phyloP scores from a whole-genome alignment of 2,797 vertebrate species.

The Selene dorsalis region DNA sequence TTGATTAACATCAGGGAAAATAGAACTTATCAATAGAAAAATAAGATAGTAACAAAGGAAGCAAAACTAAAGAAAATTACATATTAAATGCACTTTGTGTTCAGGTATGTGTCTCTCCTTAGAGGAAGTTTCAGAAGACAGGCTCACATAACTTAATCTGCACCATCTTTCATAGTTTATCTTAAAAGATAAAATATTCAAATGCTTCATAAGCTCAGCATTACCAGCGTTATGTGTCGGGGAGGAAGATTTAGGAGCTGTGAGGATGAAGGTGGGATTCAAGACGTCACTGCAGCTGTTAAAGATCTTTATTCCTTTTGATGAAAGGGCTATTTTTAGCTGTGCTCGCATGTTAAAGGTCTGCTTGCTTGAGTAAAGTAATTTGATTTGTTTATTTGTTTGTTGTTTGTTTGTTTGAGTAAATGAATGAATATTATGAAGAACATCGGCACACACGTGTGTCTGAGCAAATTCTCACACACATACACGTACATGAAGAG shows the following conservation, averaged over 20 bases:
- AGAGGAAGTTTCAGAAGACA: not conserved
- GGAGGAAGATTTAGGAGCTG: conserved; percentile 41
- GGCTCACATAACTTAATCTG: conserved; percentile 12
- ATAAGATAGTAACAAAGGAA: not conserved
- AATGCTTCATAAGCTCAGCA: not conserved
- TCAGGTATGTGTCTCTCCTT: not conserved
- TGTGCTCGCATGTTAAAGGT: conserved; percentile 24
- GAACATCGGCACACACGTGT: not conserved
- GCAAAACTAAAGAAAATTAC: not conserved
- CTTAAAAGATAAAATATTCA: conserved; percentile 5
- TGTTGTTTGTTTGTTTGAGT: conserved; percentile 10
- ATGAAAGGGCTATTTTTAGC: conserved; percentile 45
- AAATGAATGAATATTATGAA: not conserved
- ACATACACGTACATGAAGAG: too few species aligned
- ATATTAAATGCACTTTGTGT: not conserved
- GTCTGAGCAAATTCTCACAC: conserved; percentile 27
- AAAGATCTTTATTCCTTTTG: conserved; percentile 51
- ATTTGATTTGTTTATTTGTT: not conserved
- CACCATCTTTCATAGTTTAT: conserved; percentile 15
- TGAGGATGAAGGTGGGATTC: conserved; percentile 45
- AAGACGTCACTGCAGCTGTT: conserved; percentile 53
- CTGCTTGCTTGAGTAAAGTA: conserved; percentile 16
- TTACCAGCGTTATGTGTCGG: conserved; percentile 12
- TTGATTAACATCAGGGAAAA: not conserved
- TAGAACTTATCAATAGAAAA: not conserved